phyloP scores from a whole-genome alignment of 2,113 vertebrate genomes.

The Marmota flaviventris region DNA sequence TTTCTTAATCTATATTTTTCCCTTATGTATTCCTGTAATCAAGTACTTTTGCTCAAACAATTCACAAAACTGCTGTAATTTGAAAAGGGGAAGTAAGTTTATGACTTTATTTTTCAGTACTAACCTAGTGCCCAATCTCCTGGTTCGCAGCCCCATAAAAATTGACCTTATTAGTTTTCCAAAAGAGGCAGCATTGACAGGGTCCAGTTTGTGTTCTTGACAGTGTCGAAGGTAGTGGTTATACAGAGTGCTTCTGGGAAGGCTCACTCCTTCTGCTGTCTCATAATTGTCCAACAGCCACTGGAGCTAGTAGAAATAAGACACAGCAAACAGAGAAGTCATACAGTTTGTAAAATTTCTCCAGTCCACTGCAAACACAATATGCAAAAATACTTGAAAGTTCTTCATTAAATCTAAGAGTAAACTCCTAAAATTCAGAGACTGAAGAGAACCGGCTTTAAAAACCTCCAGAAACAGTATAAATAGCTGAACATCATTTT shows the following conservation, averaged over 20 bases:
- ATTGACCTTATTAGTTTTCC: conserved; percentile 93
- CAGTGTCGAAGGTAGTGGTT: conserved; percentile 93
- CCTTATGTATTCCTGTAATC: neutral
- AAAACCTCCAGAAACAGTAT: conserved; percentile 65
- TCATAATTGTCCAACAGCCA: conserved; percentile 94
- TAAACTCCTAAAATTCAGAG: conserved; percentile 48
- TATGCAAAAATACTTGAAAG: conserved; percentile 23
- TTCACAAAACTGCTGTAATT: neutral
- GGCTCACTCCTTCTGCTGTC: conserved; percentile 93
- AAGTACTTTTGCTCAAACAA: conserved; percentile 11
- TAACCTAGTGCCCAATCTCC: conserved; percentile 92
- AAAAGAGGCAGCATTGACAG: conserved; percentile 93
- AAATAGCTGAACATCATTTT: conserved; percentile 67
- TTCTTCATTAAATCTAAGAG: neutral
- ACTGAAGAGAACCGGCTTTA: neutral
- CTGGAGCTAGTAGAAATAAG: conserved; percentile 88
- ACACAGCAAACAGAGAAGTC: conserved; percentile 77
- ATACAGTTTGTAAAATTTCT: conserved; percentile 61
- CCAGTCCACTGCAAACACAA: neutral
- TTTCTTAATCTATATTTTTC: neutral
- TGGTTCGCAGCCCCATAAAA: conserved; percentile 92
- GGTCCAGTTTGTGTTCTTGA: conserved; percentile 93
- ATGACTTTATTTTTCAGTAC: conserved; percentile 70
- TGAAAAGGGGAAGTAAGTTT: conserved; percentile 17
- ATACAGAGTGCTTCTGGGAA: conserved; percentile 92